Conservation (phyloP, 1,140 invertebrate genomes). For the Lepidurus arcticus region DNA sequence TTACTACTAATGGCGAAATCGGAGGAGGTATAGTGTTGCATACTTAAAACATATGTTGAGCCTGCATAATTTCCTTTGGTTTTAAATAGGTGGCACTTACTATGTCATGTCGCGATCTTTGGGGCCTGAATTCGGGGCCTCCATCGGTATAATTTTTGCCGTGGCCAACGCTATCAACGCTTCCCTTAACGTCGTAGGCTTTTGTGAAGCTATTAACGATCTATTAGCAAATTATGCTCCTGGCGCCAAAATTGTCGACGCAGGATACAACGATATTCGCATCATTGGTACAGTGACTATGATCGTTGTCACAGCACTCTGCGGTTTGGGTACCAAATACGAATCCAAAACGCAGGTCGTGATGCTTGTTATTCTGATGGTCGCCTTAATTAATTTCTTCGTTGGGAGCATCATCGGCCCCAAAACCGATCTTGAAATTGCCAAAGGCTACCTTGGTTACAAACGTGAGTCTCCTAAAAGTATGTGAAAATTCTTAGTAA, state of each 20-base stretch:
- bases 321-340: slow-evolving; percentile 27
- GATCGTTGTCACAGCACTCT: slow-evolving; percentile 20
- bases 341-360: slow-evolving; percentile 35
- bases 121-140: slow-evolving; percentile 60
- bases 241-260: slow-evolving; percentile 40
- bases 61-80: background rate
- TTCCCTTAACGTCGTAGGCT: slow-evolving; percentile 59
- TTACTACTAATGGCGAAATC: slow-evolving; percentile 97
- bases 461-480: slow-evolving; percentile 43
- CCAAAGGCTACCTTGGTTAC: slow-evolving; percentile 55
- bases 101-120: slow-evolving; percentile 58
- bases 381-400: slow-evolving; percentile 53
- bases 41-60: background rate
- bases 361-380: slow-evolving; percentile 43
- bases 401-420: slow-evolving; percentile 55
- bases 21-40: slow-evolving; percentile 72
- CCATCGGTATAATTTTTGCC: slow-evolving; percentile 59
- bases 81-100: slow-evolving; percentile 53
- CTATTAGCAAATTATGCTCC: slow-evolving; percentile 41
- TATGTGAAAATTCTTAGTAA: background rate
- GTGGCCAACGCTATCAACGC: slow-evolving; percentile 58
- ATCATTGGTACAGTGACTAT: slow-evolving; percentile 42
- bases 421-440: slow-evolving; percentile 43
- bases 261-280: slow-evolving; percentile 46
- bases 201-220: slow-evolving; percentile 55